Evolutionary conservation across 2,888 invertebrate species (phyloP).

Genomic region (Ellobium chinense): DNA sequence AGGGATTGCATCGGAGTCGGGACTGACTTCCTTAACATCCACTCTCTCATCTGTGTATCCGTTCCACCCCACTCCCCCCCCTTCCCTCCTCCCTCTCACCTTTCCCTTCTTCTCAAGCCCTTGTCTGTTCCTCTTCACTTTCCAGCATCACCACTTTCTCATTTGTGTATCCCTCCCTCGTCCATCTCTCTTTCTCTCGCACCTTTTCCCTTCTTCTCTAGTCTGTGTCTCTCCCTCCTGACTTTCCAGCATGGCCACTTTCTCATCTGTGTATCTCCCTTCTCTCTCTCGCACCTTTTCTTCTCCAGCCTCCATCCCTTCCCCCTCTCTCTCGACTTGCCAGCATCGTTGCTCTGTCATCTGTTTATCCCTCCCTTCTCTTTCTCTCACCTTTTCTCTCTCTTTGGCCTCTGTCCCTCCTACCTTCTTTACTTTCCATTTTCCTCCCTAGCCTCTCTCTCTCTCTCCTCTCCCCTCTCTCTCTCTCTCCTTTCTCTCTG

Average conservation of each 20-base stretch:
- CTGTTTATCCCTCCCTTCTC: too few relatives aligned
- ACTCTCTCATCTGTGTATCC: too few relatives aligned
- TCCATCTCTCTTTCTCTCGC: background rate
- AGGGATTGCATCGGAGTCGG: slow-evolving; percentile 20
- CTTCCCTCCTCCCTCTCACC: background rate
- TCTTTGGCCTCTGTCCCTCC: background rate
- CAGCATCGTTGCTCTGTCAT: too few relatives aligned
- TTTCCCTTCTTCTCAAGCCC: background rate
- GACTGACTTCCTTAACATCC: slow-evolving; percentile 5
- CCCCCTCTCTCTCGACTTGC: background rate
- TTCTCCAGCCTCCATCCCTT: background rate
- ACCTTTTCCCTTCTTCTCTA: background rate
- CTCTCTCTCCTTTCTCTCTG: background rate
- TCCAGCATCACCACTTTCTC: background rate
- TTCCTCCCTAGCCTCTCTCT: background rate
- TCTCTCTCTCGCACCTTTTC: background rate
- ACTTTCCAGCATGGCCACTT: background rate
- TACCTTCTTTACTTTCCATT: background rate
- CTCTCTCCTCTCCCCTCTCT: background rate
- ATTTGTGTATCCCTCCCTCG: background rate
- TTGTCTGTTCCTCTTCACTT: background rate
- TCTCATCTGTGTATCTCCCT: background rate
- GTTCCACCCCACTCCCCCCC: background rate
- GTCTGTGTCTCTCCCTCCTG: background rate
- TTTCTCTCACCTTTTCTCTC: background rate